phyloP scores from a whole-genome alignment of 2,797 vertebrate species.

The Furcifer pardalis region DNA sequence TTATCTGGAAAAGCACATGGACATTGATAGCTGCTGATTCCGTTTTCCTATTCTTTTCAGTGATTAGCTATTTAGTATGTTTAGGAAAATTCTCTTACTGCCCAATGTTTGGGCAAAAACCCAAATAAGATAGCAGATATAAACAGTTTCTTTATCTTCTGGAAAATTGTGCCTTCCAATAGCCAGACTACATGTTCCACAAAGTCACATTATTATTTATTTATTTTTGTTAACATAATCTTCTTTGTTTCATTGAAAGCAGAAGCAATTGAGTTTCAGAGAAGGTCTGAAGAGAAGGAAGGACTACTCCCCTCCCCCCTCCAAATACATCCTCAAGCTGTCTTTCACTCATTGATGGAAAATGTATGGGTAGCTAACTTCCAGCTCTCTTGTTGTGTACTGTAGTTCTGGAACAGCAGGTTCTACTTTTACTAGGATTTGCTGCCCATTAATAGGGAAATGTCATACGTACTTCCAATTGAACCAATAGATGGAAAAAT shows the following conservation, averaged over 20 bases:
- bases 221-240: background rate
- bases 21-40: conserved; percentile 18
- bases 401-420: no score
- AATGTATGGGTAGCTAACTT: background rate
- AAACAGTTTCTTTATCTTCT: background rate
- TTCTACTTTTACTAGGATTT: background rate
- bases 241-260: background rate
- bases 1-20: conserved; percentile 4
- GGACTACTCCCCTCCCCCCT: background rate
- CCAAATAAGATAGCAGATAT: background rate
- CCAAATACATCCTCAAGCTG: background rate
- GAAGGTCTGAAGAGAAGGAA: background rate
- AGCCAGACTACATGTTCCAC: conserved; percentile 1
- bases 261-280: background rate
- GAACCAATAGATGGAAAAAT: background rate
- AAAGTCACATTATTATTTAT: background rate
- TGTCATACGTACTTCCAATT: background rate
- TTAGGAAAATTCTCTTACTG: conserved; percentile 21
- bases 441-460: background rate
- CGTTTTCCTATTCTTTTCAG: conserved; percentile 28
- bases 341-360: background rate
- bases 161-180: conserved; percentile 20
- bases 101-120: conserved; percentile 15
- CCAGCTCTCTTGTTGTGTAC: background rate
- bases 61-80: conserved; percentile 5